Base-by-base conservation (phyloP, 1,140 invertebrate genomes). In the fruit fly (Drosophila melanogaster) region DNA sequence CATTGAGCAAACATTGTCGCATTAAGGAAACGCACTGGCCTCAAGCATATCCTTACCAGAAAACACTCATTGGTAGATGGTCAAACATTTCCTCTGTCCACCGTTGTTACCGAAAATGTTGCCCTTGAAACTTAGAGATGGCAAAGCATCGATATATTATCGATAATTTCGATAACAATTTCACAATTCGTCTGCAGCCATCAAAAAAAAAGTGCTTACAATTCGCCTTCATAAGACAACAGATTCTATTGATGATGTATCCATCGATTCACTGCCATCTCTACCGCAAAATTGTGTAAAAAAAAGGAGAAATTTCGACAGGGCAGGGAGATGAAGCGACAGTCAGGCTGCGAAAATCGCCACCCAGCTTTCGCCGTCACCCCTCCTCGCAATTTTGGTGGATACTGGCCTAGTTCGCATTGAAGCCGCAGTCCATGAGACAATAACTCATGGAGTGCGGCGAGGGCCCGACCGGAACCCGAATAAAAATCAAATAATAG, bases 401-500 rank as follows among this genome's bases (percentile, higher is more conserved):
- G 19, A 22, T 46, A 75, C 71, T 76, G 72, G 81, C 83, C 81
- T 87, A 85, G 83, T 87, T 85, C 74, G 57, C 81, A 86, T 56
- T 80, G 69, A 61, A 70, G 76, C 69, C 79, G 77, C 81, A 77
- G 72, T 85, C 72, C 81, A 69, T 74, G 57, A 65, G 54, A 87
- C 83, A 87, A 86, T 86, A 86, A 87, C 84, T 86, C 67, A 73
- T 53, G 50, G 66, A 62, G 64, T 67, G 64, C 60, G 60, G 57
- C 59, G 22, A 37, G 46, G 30, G 58, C 33, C 10, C n/a, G 11
- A 49, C 38, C 47, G 74, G 65, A 75, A 78, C 60, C 85, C 81
- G 49, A 67, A 86, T 86, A 86, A 86, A 86, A 87, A 87, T 86
- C 81, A 86, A 87, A 86, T 87, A 86, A 86, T 81, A 62, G 79